Evolutionary conservation across 2,888 invertebrate species (phyloP), one percentile per base, ranked within the genome.

Genomic region (Xestia c-nigrum): DNA sequence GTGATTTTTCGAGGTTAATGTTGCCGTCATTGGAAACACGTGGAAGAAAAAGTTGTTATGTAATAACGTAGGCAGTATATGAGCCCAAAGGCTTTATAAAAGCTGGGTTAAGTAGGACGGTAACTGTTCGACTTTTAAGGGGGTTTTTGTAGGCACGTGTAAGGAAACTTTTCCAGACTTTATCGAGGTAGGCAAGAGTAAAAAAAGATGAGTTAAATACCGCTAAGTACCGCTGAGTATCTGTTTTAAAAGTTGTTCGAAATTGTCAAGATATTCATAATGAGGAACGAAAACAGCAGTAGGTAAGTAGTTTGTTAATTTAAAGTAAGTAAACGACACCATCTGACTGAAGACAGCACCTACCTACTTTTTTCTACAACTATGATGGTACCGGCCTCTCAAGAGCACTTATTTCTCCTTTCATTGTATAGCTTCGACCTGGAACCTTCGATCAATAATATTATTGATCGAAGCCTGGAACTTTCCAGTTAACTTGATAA

Each of bases 1-100:
- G 43, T 61, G 46, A 52, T 68, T 79, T 83, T 68, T 50, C 19
- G 21, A 69, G 46, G 47, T 50, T 57, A 46, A 52, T 31, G 16
- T 12, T 55, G 16, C 21, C 6, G 43, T n/a, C 14, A 40, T 52
- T 59, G 40, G 40, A n/a, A 72, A 63, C 31, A 57, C 40, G 57
- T 52, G 46, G 52, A 16, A 55, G 31, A 52, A 66, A 76, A 81
- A 24, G 66, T 47, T 47, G 24, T 78, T 63, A 4, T 43, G 40
- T 19, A 31, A 63, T 64, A 31, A 64, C 16, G 16, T 24, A 16
- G 38, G 46, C 43, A n/a, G 31, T 55, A n/a, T 50, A n/a, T 50
- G 55, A 73, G 31, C 47, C 19, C 19, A 12, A 72, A 73, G 73
- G 55, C 52, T 75, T 50, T 55, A 10, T 47, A 31, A 31, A 47